Base-by-base conservation (phyloP, 37 sponge, comb jelly and placozoan species). In the Chondrosia reniformis region DNA sequence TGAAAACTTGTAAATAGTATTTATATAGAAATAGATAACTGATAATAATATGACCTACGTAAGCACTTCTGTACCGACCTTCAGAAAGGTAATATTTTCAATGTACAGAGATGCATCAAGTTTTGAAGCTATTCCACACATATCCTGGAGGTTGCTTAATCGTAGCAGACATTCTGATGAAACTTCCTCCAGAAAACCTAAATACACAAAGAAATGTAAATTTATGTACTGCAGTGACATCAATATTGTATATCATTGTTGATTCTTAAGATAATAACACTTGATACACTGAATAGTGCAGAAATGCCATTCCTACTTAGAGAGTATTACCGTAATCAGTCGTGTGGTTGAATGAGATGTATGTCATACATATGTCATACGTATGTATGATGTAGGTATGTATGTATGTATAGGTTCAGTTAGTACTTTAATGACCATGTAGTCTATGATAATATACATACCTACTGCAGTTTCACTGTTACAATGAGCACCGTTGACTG, bases 401-500 rank as follows among this genome's bases (percentile, higher is more conserved):
- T 15, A 49, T 10, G 52, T 19, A 10, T 49, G 52, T 15, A 49
- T 10, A 49, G 15, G 15, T 49, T 19, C 10, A 8, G 27, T 32
- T 15, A 30, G 17, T 31, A 17, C 67, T n/a, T n/a, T n/a, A n/a
- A n/a, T n/a, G n/a, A n/a, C n/a, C n/a, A n/a, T n/a, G n/a, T n/a
- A n/a, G n/a, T n/a, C n/a, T n/a, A n/a, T n/a, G n/a, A n/a, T n/a
- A n/a, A n/a, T n/a, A 66, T 5, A 34, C 67, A 8, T 34, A 66
- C 67, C 67, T 15, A 66, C 67, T 66, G 67, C 67, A 66, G 31
- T 66, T 17, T 40, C 39, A 37, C 39, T 34, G 39, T 66, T 66
- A 40, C 67, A 66, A 40, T 19, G 36, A 4, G 38, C 67, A 66
- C 67, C 36, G 38, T 66, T 66, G 31, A 30, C 39, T 7, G 67